These are phyloP conservation scores for Gryllus bimaculatus DNA, from an alignment of 1,140 invertebrate genomes.

Conservation along the genomic window DNA sequence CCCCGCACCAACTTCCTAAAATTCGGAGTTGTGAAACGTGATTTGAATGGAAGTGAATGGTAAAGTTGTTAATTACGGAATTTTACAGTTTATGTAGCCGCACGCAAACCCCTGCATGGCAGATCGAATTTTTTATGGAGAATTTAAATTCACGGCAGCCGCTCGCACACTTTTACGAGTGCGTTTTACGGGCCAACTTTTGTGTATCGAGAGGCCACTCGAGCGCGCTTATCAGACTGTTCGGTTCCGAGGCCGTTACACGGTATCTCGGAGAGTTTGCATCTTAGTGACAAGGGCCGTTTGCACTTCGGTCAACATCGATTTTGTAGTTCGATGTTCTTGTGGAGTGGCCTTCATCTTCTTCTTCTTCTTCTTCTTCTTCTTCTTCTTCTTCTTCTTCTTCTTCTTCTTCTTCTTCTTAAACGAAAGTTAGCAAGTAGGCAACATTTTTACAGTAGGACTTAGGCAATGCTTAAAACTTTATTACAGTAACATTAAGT, in stretches of 20 bases:
- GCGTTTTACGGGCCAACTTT: neutral
- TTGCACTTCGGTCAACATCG: too few species aligned
- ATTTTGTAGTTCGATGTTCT: too few species aligned
- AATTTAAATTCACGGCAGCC: neutral
- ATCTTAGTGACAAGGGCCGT: too few species aligned
- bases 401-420: too few species aligned
- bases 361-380: too few species aligned
- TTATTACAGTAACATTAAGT: too few species aligned
- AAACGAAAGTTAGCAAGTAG: too few species aligned
- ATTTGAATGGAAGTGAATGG: neutral
- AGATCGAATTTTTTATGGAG: neutral
- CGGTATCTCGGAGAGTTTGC: neutral
- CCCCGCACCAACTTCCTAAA: neutral
- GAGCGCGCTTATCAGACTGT: neutral
- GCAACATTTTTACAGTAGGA: too few species aligned
- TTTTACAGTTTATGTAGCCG: neutral
- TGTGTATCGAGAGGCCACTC: neutral
- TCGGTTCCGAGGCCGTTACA: neutral
- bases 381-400: too few species aligned
- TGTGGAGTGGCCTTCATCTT: too few species aligned
- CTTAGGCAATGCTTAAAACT: too few species aligned
- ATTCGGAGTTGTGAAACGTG: neutral
- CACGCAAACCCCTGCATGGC: neutral
- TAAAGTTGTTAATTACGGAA: constrained; percentile 5
- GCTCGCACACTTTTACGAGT: neutral